phyloP scores from a whole-genome alignment of 2,888 invertebrate genomes.

The Ptychoptera contaminata region DNA sequence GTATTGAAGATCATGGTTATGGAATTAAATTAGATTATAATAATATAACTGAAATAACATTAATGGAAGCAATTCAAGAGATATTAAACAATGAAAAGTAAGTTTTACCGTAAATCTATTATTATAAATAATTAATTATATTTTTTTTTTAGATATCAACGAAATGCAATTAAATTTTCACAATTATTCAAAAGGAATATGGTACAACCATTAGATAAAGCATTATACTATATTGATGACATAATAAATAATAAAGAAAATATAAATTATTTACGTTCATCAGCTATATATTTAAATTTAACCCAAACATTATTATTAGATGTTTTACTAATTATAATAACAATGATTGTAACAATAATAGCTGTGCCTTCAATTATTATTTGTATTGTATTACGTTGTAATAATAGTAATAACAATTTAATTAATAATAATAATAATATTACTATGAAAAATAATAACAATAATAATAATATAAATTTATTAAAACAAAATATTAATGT shows the following conservation, averaged over 20 bases:
- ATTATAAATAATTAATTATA: background rate
- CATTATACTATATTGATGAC: conserved; percentile 24
- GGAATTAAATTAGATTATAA: conserved; percentile 26
- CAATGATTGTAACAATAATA: conserved; percentile 22
- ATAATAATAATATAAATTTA: background rate
- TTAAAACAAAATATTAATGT: background rate
- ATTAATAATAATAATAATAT: background rate
- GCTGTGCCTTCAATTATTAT: conserved; percentile 26
- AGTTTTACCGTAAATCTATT: conserved; percentile 7
- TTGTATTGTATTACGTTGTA: conserved; percentile 21
- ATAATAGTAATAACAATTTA: conserved; percentile 4
- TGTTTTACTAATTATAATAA: conserved; percentile 22
- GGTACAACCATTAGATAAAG: conserved; percentile 17
- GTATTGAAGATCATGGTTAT: conserved; percentile 28
- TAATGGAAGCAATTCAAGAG: conserved; percentile 26
- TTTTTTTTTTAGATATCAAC: conserved; percentile 11
- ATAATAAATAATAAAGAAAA: conserved; percentile 21
- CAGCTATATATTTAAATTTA: conserved; percentile 23
- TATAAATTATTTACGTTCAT: conserved; percentile 23
- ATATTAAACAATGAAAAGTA: conserved; percentile 22
- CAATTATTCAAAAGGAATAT: conserved; percentile 15
- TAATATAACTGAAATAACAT: conserved; percentile 25
- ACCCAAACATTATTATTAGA: conserved; percentile 24
- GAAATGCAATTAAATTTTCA: conserved; percentile 14
- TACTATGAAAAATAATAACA: background rate